Evolutionary conservation across 1,140 invertebrate genomes (phyloP).

Genomic region (Piezodorus guildinii): DNA sequence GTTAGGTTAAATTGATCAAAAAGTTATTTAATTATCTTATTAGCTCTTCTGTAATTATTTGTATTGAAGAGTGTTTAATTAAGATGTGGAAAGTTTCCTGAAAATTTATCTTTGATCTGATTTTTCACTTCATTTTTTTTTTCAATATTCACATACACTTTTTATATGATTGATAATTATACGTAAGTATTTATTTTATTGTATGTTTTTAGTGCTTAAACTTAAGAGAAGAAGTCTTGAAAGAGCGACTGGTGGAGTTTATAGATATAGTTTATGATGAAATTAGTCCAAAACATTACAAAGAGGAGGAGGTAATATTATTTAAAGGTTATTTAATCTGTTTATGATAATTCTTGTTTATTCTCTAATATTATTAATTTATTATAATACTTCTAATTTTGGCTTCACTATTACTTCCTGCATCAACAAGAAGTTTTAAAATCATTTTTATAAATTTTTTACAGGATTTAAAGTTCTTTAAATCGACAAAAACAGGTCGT

Average conservation of each 20-base stretch:
- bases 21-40: too few relatives aligned
- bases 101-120: too few relatives aligned
- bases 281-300: conserved; percentile 73
- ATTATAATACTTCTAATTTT: too few relatives aligned
- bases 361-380: too few relatives aligned
- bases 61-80: too few relatives aligned
- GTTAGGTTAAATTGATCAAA: too few relatives aligned
- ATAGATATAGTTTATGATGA: conserved; percentile 84
- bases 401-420: too few relatives aligned
- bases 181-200: not conserved
- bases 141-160: conserved; percentile 21
- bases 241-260: conserved; percentile 60
- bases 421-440: too few relatives aligned
- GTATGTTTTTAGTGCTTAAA: conserved; percentile 54
- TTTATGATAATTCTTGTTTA: too few relatives aligned
- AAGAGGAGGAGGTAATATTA: conserved; percentile 58
- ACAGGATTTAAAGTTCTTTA: conserved; percentile 64
- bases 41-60: too few relatives aligned
- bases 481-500: conserved; percentile 68
- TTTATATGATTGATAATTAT: not conserved
- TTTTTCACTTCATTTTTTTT: not conserved
- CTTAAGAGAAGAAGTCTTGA: conserved; percentile 59
- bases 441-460: not conserved
- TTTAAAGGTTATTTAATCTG: not conserved
- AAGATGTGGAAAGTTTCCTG: not conserved